A percentile compares a stretch with the other conserved stretches of the same genome.
Conservation (phyloP, 1,140 invertebrate species). For the Drosophila lacertosa region DNA sequence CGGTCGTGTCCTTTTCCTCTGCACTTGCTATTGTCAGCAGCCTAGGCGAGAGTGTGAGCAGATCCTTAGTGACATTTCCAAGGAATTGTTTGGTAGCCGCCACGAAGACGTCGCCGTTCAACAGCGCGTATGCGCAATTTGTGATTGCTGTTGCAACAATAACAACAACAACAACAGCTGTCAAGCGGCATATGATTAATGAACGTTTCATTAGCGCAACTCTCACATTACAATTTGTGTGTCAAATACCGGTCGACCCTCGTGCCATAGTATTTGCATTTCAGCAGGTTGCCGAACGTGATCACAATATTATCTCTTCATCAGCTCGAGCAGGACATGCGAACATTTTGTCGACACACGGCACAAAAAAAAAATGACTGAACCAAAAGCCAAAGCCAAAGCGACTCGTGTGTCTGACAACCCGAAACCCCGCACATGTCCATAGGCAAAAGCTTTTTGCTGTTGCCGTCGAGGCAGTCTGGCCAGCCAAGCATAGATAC, state of each 20-base stretch:
- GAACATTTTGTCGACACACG: constrained; percentile 35
- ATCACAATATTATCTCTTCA: constrained; percentile 84
- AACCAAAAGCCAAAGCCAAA: neutral
- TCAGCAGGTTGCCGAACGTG: constrained; percentile 80
- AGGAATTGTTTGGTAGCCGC: neutral
- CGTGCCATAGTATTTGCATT: constrained; percentile 64
- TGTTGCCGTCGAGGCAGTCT: neutral
- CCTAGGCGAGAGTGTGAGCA: constrained; percentile 1
- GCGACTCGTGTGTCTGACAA: neutral
- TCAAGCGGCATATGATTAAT: constrained; percentile 73
- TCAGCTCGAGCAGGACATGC: constrained; percentile 57
- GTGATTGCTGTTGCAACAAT: constrained; percentile 12
- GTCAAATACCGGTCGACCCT: constrained; percentile 24
- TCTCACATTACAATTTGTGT: constrained; percentile 51
- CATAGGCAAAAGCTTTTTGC: neutral
- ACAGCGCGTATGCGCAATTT: constrained; percentile 50
- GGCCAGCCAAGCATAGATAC: constrained; percentile 2
- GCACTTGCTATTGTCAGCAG: constrained; percentile 66
- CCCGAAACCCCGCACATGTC: no score
- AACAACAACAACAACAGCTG: no score
- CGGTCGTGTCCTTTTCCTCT: neutral
- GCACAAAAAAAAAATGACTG: no score
- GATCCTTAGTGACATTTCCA: constrained; percentile 13
- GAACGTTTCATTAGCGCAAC: constrained; percentile 77
- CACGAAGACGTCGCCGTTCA: constrained; percentile 21